Conservation (phyloP, 2,888 invertebrate genomes). For the Drosophila melanosoma region DNA sequence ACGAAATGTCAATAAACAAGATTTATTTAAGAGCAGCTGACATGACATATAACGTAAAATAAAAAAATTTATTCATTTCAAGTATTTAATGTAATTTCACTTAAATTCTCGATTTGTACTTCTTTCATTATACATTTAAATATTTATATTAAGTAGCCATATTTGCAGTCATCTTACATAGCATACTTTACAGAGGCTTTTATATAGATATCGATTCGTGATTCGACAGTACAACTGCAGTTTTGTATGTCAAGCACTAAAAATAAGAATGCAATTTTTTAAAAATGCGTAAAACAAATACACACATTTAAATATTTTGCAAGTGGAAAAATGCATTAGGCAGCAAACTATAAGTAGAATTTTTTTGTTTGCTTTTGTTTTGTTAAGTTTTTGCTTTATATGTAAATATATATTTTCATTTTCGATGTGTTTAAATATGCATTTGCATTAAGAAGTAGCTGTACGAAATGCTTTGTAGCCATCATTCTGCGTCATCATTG, state of each 20-base stretch:
- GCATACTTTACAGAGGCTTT: slow-evolving; percentile 4
- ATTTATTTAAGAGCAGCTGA: not conserved
- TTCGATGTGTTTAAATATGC: slow-evolving; percentile 67
- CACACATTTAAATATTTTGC: slow-evolving; percentile 3
- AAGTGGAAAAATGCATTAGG: slow-evolving; percentile 62
- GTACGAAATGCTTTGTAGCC: slow-evolving; percentile 34
- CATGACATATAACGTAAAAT: not conserved
- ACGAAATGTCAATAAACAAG: not conserved
- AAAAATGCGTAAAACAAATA: slow-evolving; percentile 9
- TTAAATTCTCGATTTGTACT: not conserved
- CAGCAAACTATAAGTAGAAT: slow-evolving; percentile 1
- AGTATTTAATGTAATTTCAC: not conserved
- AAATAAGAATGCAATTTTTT: not conserved
- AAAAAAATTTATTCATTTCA: not conserved
- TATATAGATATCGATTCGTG: not conserved
- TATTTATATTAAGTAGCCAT: not conserved
- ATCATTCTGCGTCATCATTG: slow-evolving; percentile 32
- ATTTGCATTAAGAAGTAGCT: slow-evolving; percentile 53
- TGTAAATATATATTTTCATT: slow-evolving; percentile 38
- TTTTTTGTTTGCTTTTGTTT: slow-evolving; percentile 2
- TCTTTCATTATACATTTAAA: not conserved
- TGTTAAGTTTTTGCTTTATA: slow-evolving; percentile 44
- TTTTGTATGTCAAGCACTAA: slow-evolving; percentile 29
- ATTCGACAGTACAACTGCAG: slow-evolving; percentile 1
- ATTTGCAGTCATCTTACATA: not conserved